Conservation (phyloP, 2,113 vertebrate genomes). For the Rhinoderma darwinii region DNA sequence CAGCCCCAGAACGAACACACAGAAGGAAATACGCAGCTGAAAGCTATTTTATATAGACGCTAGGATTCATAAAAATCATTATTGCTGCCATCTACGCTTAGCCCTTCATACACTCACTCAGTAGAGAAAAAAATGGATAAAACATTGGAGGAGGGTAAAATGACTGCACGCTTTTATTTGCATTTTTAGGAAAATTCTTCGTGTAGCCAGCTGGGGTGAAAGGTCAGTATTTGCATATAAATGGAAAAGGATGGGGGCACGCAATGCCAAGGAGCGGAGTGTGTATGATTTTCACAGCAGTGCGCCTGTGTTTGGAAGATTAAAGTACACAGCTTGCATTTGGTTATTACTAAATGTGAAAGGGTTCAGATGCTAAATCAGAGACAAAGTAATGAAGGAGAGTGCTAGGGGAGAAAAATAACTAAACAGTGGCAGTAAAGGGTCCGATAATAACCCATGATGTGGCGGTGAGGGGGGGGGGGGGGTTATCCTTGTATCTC, state of each 20-base stretch:
- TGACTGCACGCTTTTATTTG: slow-evolving; percentile 77
- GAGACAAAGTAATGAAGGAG: slow-evolving; percentile 70
- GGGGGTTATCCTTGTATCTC: neutral
- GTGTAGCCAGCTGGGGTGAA: slow-evolving; percentile 80
- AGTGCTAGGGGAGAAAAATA: slow-evolving; percentile 61
- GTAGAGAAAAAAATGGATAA: slow-evolving; percentile 60
- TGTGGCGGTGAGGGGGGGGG: neutral
- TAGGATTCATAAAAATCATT: slow-evolving; percentile 51
- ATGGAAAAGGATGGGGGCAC: slow-evolving; percentile 80
- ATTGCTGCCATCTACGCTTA: slow-evolving; percentile 30
- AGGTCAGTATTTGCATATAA: slow-evolving; percentile 85
- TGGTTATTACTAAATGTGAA: slow-evolving; percentile 74
- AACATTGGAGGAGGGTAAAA: slow-evolving; percentile 64
- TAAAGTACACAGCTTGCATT: slow-evolving; percentile 72
- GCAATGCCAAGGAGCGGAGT: slow-evolving; percentile 75
- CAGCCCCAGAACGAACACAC: neutral
- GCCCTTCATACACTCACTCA: neutral
- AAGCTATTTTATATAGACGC: neutral
- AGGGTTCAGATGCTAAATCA: slow-evolving; percentile 72
- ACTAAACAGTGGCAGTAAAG: slow-evolving; percentile 10
- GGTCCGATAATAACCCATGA: slow-evolving; percentile 7
- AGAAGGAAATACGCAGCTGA: neutral
- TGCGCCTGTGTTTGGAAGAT: slow-evolving; percentile 76
- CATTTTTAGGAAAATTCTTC: slow-evolving; percentile 83
- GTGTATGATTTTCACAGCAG: slow-evolving; percentile 82